Evolutionary conservation across 2,797 vertebrate species (phyloP).

Genomic region (Melanogrammus aeglefinus): DNA sequence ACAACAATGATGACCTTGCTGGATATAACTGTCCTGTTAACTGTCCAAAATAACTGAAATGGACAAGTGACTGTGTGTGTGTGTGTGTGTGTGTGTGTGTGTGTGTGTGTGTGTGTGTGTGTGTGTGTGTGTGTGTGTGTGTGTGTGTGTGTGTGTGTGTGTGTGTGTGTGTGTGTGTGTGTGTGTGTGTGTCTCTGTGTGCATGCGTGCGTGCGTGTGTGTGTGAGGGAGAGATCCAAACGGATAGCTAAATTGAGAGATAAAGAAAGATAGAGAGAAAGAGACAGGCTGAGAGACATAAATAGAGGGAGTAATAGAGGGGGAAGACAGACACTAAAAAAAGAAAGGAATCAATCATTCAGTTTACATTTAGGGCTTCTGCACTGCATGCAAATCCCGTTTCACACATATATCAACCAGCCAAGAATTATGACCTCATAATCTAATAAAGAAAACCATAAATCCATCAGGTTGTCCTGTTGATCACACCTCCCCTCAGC

Average conservation of each 20-base stretch:
- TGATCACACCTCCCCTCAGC: neutral
- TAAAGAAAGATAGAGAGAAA: neutral
- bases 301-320: neutral
- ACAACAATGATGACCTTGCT: slow-evolving; percentile 33
- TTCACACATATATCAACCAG: neutral
- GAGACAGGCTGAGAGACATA: neutral
- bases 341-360: neutral
- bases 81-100: slow-evolving; percentile 1
- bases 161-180: neutral
- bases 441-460: neutral
- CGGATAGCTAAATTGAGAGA: slow-evolving; percentile 4
- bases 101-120: neutral
- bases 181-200: neutral
- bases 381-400: neutral
- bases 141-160: slow-evolving; percentile 1
- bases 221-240: neutral
- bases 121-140: neutral
- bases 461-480: neutral
- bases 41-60: slow-evolving; percentile 53
- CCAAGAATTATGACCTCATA: neutral
- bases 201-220: neutral
- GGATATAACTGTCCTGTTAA: slow-evolving; percentile 34
- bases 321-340: neutral
- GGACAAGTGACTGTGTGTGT: slow-evolving; percentile 14
- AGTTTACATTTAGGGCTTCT: neutral